Evolutionary conservation across 2,113 vertebrate genomes (phyloP).

Genomic region (Lepidothrix coronata): DNA sequence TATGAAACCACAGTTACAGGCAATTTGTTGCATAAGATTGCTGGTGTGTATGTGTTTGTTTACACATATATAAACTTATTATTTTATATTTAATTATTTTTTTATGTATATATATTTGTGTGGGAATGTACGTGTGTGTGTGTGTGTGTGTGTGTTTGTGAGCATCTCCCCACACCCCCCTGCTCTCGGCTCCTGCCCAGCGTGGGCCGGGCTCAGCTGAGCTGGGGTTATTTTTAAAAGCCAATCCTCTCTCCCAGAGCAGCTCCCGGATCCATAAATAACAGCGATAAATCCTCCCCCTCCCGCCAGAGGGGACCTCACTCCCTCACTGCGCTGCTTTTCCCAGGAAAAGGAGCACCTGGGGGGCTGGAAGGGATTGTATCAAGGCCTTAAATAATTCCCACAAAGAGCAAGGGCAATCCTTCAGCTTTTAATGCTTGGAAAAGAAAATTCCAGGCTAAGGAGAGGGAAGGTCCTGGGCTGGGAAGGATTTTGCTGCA

Average conservation of each 20-base stretch:
- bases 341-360: background rate
- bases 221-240: background rate
- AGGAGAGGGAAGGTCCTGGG: background rate
- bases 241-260: background rate
- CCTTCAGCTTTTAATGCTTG: background rate
- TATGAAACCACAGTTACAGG: no score
- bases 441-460: background rate
- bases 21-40: no score
- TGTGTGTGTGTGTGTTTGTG: no score
- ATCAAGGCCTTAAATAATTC: background rate
- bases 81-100: no score
- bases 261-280: background rate
- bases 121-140: no score
- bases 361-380: background rate
- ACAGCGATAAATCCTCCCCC: background rate
- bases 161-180: no score
- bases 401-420: background rate
- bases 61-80: no score
- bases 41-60: no score
- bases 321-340: fast-evolving
- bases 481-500: background rate
- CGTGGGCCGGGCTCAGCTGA: background rate
- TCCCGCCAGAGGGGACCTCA: background rate
- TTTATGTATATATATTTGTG: no score
- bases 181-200: background rate